Conservation (phyloP, 2,113 vertebrate species). For the Crotalus helleri region DNA sequence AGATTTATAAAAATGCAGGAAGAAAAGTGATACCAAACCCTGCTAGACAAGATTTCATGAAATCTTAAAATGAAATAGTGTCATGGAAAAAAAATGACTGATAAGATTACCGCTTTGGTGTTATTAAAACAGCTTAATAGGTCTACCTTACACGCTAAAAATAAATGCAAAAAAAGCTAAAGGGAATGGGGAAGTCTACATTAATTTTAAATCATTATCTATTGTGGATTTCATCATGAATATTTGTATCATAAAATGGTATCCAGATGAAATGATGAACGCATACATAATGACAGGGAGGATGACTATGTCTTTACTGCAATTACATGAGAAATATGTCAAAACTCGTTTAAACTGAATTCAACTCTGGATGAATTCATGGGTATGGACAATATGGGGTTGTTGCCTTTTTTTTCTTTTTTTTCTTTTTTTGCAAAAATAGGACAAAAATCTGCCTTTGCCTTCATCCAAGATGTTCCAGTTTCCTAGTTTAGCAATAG, state of each 20-base stretch:
- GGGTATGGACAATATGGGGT: neutral
- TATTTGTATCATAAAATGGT: neutral
- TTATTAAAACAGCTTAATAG: neutral
- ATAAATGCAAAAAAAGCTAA: neutral
- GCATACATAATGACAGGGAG: neutral
- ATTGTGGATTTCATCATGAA: neutral
- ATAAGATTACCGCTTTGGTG: neutral
- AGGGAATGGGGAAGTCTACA: neutral
- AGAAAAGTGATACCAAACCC: neutral
- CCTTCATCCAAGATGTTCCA: neutral
- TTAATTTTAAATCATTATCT: neutral
- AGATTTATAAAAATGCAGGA: neutral
- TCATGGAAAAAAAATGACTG: neutral
- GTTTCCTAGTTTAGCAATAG: neutral
- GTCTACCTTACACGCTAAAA: neutral
- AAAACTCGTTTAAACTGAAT: neutral
- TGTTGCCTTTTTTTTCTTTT: neutral
- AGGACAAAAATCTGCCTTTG: neutral
- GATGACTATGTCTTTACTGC: neutral
- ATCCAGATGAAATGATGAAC: neutral
- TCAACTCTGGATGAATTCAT: neutral
- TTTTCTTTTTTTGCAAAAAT: neutral
- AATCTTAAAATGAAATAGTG: neutral
- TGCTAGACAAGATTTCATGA: neutral
- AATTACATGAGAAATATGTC: neutral